Evolutionary conservation across 2,113 vertebrate genomes (phyloP), one percentile per base, ranked within the genome.

Genomic region (Typhlomys cinereus): DNA sequence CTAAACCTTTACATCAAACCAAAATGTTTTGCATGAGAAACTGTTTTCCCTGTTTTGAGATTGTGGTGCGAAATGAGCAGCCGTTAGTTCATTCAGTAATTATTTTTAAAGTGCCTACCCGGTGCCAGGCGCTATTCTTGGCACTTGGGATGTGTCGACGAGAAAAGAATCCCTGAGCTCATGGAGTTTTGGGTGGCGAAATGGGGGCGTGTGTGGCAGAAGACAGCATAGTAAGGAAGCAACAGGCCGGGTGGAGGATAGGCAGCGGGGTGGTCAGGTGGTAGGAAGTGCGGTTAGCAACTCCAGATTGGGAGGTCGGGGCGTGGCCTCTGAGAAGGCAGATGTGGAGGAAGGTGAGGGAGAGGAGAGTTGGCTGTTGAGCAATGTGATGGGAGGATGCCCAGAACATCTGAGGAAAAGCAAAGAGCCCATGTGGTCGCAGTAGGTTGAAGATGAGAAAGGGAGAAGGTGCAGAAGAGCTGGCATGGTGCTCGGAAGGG

Each of bases 71-170:
- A 71, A 89, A 71, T 48, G 85, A 96, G 67, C 78, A 82, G 73
- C 62, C 46, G 82, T 88, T 23, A 50, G 76, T 82, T 96, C 66
- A 85, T 89, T 94, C 89, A 88, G 6, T 81, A 71, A 57, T 75
- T 82, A 82, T 92, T 88, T 92, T 78, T 50, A 31, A 81, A 92
- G 82, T 81, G 69, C 89, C 46, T 85, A 11, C 73, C 48, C 61
- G 23, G 23, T 57, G 36, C 92, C 85, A 80, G 75, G 21, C 46
- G 9, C 78, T 95, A 50, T 94, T 93, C 82, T 87, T 81, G 71
- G 92, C 21, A 23, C 89, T 80, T 82, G 70, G 44, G 69, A 85
- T 84, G 25, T 10, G 15, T 64, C 44, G 7, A 57, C 7, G 1
- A 73, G 88, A 62, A 87, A 79, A 90, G 78, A n/a, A n/a, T 41